These are phyloP conservation scores for Sinocyclocheilus anshuiensis DNA, from an alignment of 2,113 vertebrate genomes.

Conservation along the genomic window DNA sequence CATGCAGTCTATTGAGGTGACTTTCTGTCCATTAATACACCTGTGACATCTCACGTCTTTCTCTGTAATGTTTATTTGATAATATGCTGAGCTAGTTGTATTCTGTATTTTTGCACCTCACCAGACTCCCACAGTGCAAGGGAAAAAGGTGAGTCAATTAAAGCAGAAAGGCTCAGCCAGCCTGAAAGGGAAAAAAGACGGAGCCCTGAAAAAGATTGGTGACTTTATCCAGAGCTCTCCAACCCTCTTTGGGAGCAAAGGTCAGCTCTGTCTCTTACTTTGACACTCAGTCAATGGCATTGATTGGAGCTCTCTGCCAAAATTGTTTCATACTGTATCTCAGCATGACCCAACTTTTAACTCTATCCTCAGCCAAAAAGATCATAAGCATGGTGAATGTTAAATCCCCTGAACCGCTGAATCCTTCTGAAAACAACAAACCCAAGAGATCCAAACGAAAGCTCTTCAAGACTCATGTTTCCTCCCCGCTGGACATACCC, in stretches of 20 bases:
- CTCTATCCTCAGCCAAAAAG: slow-evolving; percentile 78
- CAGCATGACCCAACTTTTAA: slow-evolving; percentile 3
- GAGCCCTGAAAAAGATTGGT: slow-evolving; percentile 81
- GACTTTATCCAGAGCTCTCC: slow-evolving; percentile 84
- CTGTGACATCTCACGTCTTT: not conserved
- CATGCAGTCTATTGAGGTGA: slow-evolving; percentile 41
- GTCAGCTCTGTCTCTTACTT: slow-evolving; percentile 67
- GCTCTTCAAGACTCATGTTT: slow-evolving; percentile 77
- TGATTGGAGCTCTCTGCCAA: not conserved
- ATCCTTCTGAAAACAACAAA: slow-evolving; percentile 58
- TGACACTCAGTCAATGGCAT: not conserved
- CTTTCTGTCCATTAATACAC: not conserved
- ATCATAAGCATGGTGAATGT: slow-evolving; percentile 77
- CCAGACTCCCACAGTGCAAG: slow-evolving; percentile 54
- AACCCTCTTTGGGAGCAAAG: slow-evolving; percentile 82
- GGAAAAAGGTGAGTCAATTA: slow-evolving; percentile 53
- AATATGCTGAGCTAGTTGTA: not conserved
- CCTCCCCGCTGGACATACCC: slow-evolving; percentile 77
- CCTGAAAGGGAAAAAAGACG: slow-evolving; percentile 73
- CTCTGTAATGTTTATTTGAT: slow-evolving; percentile 17
- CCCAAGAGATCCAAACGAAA: slow-evolving; percentile 80
- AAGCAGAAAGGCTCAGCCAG: slow-evolving; percentile 66
- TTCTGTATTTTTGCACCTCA: not conserved
- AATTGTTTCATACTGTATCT: slow-evolving; percentile 1
- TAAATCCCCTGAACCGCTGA: slow-evolving; percentile 66